phyloP scores from a whole-genome alignment of 2,113 vertebrate genomes.

The Steatornis caripensis region DNA sequence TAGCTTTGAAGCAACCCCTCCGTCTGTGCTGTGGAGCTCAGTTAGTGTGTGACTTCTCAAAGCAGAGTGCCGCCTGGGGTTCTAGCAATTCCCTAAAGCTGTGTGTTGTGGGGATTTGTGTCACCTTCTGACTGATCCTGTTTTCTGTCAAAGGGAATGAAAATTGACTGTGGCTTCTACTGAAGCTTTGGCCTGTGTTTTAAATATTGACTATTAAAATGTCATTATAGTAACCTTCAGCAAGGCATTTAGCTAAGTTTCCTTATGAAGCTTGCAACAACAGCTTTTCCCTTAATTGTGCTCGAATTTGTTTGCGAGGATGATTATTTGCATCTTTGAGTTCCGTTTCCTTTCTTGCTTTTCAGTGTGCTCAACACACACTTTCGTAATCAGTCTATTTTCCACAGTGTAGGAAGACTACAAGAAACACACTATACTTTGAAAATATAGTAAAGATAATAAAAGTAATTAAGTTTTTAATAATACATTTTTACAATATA shows the following conservation, averaged over 20 bases:
- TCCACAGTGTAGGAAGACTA: rapidly evolving
- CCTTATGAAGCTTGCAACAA: neutral
- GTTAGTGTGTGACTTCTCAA: neutral
- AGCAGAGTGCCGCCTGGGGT: neutral
- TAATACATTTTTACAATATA: neutral
- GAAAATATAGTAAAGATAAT: neutral
- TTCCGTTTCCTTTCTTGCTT: neutral
- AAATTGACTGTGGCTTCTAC: neutral
- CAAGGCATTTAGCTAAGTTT: neutral
- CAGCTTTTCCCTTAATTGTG: neutral
- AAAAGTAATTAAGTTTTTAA: neutral
- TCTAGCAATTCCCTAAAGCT: neutral
- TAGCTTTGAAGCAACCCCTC: neutral
- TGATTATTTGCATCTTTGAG: neutral
- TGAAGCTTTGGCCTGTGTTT: neutral
- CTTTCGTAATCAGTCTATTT: neutral
- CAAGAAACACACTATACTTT: neutral
- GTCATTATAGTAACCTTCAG: neutral
- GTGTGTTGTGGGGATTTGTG: rapidly evolving
- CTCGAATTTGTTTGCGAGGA: neutral
- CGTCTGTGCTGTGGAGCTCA: neutral
- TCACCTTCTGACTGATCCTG: neutral
- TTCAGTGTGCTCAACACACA: neutral
- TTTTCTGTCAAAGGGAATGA: neutral
- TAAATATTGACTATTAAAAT: neutral